Conservation (phyloP, 1,140 invertebrate genomes). For the Helicoverpa armigera region DNA sequence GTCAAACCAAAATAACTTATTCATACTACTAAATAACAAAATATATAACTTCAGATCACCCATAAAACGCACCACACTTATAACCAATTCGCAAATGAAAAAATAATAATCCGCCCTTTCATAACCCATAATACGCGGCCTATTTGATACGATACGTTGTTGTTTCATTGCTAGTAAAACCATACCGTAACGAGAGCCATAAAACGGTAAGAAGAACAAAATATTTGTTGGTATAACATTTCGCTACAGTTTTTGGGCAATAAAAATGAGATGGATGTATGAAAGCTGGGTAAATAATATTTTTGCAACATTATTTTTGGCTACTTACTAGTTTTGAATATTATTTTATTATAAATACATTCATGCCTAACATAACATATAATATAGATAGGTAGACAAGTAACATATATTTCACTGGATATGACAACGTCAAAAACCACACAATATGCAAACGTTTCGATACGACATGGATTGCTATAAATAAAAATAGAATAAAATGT, state of each 20-base stretch:
- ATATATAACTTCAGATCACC: neutral
- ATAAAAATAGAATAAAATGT: no score
- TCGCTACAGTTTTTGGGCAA: conserved; percentile 56
- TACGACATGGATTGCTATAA: no score
- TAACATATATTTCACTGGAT: no score
- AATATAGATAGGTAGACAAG: no score
- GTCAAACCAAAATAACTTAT: neutral
- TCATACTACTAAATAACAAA: neutral
- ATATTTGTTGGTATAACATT: conserved; percentile 64
- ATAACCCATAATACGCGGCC: conserved; percentile 16
- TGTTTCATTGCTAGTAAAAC: conserved; percentile 57
- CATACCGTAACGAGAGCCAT: conserved; percentile 63
- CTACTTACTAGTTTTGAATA: no score
- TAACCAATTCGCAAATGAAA: conserved; percentile 17
- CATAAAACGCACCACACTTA: conserved; percentile 11
- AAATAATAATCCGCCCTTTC: conserved; percentile 29
- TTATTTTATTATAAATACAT: no score
- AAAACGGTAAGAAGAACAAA: conserved; percentile 63
- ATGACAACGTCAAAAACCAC: no score
- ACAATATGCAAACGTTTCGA: no score
- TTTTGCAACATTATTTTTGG: neutral
- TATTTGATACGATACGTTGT: conserved; percentile 32
- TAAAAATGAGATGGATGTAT: conserved; percentile 48
- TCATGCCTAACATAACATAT: no score
- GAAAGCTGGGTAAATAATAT: neutral